Percentiles rank a stretch among this genome's conserved stretches.
These are phyloP conservation scores for Epinotia bilunana DNA, from an alignment of 2,888 invertebrate genomes.

Conservation along the genomic window DNA sequence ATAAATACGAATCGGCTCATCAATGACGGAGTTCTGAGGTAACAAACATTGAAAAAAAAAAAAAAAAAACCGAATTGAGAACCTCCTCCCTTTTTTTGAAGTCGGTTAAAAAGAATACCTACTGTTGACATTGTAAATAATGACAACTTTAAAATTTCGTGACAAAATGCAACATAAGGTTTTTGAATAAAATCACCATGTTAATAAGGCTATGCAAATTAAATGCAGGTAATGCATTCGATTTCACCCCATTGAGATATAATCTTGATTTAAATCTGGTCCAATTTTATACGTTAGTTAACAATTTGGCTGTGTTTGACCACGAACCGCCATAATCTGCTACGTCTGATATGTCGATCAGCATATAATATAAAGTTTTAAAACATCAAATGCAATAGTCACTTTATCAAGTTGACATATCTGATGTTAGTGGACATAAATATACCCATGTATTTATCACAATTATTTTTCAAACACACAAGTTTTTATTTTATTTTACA, in stretches of 20 bases:
- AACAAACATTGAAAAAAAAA: no score
- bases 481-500: neutral
- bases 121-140: slow-evolving; percentile 19
- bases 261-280: slow-evolving; percentile 35
- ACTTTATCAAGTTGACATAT: neutral
- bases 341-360: neutral
- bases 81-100: no score
- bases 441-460: neutral
- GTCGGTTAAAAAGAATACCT: no score
- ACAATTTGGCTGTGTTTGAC: neutral
- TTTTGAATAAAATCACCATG: slow-evolving; percentile 70
- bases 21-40: no score
- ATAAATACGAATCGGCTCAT: no score
- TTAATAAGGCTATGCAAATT: slow-evolving; percentile 65
- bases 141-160: slow-evolving; percentile 34
- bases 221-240: slow-evolving; percentile 60
- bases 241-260: slow-evolving; percentile 53
- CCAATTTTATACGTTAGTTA: slow-evolving; percentile 11
- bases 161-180: slow-evolving; percentile 63
- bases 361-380: no score
- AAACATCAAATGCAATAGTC: no score
- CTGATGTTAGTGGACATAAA: neutral
- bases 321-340: neutral
- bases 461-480: neutral
- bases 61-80: no score